Percentiles rank a stretch among this genome's conserved stretches.
Evolutionary conservation across 2,797 vertebrate species (phyloP).

Genomic region (Microctenopoma lineatum): DNA sequence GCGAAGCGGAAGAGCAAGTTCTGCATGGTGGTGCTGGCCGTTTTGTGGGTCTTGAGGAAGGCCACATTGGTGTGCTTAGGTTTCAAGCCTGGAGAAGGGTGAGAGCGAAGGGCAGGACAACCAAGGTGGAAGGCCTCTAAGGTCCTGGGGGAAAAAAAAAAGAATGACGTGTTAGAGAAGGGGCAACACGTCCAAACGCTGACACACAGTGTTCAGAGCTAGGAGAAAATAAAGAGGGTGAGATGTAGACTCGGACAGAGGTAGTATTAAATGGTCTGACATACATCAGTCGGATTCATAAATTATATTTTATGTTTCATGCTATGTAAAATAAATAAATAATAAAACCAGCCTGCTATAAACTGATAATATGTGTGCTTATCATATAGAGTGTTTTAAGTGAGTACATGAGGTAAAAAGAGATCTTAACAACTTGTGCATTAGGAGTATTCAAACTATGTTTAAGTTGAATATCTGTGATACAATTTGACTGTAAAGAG

Average conservation of each 20-base stretch:
- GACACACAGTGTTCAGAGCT: too few species aligned
- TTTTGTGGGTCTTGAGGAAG: slow-evolving; percentile 93
- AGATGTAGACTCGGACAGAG: neutral
- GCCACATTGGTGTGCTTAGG: slow-evolving; percentile 86
- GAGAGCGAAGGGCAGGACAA: slow-evolving; percentile 70
- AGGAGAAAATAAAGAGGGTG: slow-evolving; percentile 8
- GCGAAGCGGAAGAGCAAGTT: slow-evolving; percentile 91
- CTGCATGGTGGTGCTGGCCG: slow-evolving; percentile 89
- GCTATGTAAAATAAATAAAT: neutral
- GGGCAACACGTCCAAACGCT: neutral
- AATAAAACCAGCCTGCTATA: neutral
- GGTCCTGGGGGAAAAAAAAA: slow-evolving; percentile 75
- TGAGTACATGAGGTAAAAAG: neutral
- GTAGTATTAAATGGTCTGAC: too few species aligned
- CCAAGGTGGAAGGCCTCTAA: slow-evolving; percentile 78
- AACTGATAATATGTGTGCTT: neutral
- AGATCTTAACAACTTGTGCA: neutral
- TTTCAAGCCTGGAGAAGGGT: slow-evolving; percentile 61
- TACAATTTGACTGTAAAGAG: neutral
- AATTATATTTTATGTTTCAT: too few species aligned
- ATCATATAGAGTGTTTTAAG: neutral
- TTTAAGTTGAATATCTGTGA: neutral
- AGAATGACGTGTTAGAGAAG: neutral
- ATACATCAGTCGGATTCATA: neutral
- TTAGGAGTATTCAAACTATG: neutral